phyloP scores from a whole-genome alignment of 2,113 vertebrate species.

The Cephalophus harveyi region DNA sequence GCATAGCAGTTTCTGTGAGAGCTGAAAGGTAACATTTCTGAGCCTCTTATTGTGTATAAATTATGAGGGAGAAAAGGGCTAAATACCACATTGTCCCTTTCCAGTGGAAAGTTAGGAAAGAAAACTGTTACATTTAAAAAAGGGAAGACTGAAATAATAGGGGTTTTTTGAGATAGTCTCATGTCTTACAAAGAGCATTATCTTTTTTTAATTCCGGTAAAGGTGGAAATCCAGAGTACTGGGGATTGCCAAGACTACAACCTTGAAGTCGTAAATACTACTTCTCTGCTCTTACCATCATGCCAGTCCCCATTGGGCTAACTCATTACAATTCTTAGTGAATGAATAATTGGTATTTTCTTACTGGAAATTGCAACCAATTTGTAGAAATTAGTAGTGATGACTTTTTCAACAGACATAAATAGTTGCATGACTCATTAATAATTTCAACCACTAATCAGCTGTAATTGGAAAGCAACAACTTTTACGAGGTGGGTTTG shows the following conservation, averaged over 20 bases:
- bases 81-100: neutral
- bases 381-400: slow-evolving; percentile 56
- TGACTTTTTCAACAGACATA: slow-evolving; percentile 47
- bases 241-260: neutral
- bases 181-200: neutral
- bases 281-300: neutral
- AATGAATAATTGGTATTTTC: slow-evolving; percentile 52
- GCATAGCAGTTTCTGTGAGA: neutral
- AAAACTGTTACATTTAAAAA: neutral
- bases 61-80: neutral
- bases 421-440: slow-evolving; percentile 27
- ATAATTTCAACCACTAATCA: slow-evolving; percentile 17
- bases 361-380: slow-evolving; percentile 53
- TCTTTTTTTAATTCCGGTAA: neutral
- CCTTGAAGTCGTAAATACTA: neutral
- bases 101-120: neutral
- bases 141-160: neutral
- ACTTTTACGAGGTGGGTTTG: neutral
- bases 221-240: neutral
- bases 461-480: slow-evolving; percentile 4
- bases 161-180: neutral
- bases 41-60: slow-evolving; percentile 15
- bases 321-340: slow-evolving; percentile 27
- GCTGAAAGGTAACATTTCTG: slow-evolving; percentile 2
- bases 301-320: neutral